A percentile compares a stretch with the other conserved stretches of the same genome.
Conservation (phyloP, 1,140 invertebrate genomes). For the Trichonephila clavipes region DNA sequence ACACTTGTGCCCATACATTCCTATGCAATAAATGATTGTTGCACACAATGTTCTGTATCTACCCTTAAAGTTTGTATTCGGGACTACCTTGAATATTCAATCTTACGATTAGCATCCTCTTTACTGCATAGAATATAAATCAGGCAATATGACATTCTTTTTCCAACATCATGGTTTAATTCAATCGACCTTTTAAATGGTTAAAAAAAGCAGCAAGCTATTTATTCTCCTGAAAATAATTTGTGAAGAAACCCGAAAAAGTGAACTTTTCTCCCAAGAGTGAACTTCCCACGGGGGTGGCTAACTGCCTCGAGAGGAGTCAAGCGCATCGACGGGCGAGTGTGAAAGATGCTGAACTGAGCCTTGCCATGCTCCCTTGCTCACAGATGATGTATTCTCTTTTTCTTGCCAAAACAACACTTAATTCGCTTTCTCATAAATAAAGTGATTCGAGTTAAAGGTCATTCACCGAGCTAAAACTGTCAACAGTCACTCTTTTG, state of each 20-base stretch:
- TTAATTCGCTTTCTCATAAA: conserved; percentile 61
- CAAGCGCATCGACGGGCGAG: conserved; percentile 18
- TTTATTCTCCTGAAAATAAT: background rate
- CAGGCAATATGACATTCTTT: too few relatives aligned
- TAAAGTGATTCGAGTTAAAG: conserved; percentile 50
- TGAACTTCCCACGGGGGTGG: conserved; percentile 17
- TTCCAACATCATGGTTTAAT: too few relatives aligned
- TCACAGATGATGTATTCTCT: conserved; percentile 41
- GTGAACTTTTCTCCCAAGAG: background rate
- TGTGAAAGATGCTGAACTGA: conserved; percentile 20
- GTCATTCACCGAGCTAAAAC: conserved; percentile 48
- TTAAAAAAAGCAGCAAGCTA: background rate
- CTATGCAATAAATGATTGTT: too few relatives aligned
- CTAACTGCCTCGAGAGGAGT: conserved; percentile 2
- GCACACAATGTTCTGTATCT: too few relatives aligned
- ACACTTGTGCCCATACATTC: too few relatives aligned
- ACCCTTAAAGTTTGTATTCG: too few relatives aligned
- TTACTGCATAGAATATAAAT: too few relatives aligned
- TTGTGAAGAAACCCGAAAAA: background rate
- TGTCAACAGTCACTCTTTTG: background rate
- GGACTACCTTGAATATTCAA: too few relatives aligned
- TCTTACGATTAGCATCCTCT: too few relatives aligned
- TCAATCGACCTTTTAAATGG: too few relatives aligned
- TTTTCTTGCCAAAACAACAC: background rate
- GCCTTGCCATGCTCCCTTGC: conserved; percentile 39